These are phyloP conservation scores for Campylomormyrus tamandua DNA, from an alignment of 2,113 vertebrate genomes.

Conservation along the genomic window DNA sequence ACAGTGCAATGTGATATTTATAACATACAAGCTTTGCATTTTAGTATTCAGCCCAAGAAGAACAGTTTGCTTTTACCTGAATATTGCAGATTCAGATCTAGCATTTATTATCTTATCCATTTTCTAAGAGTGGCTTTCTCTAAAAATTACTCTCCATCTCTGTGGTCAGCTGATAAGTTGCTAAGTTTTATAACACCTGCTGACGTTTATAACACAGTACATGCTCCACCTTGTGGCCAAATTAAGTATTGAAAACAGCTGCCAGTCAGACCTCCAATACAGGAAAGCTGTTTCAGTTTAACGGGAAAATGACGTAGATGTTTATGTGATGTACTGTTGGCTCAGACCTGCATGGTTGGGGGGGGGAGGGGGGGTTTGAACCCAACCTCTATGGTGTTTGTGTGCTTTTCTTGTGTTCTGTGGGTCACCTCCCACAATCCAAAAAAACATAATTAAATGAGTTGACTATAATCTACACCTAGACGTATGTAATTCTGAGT, in stretches of 20 bases:
- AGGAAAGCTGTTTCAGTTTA: background rate
- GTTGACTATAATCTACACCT: background rate
- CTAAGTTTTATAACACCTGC: background rate
- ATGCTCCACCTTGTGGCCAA: background rate
- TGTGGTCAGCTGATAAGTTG: background rate
- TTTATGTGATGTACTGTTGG: background rate
- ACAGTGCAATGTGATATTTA: background rate
- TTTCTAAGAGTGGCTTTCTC: background rate
- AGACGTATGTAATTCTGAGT: background rate
- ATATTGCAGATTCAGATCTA: background rate
- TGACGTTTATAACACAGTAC: background rate
- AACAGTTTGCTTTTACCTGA: background rate
- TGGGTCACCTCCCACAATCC: background rate
- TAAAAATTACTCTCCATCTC: background rate
- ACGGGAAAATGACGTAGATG: background rate
- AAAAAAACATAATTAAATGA: background rate
- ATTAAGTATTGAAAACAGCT: background rate
- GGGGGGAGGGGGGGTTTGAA: too few relatives aligned
- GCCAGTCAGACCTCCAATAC: background rate
- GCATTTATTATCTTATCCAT: background rate
- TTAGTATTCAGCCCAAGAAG: background rate
- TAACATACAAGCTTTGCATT: background rate
- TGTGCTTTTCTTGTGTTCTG: background rate
- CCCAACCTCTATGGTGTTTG: background rate
- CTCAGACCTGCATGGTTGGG: background rate